Percentiles rank a stretch among this genome's conserved stretches.
These are phyloP conservation scores for Eumacrocentrus americanus DNA, from an alignment of 2,888 invertebrate genomes.

Conservation along the genomic window DNA sequence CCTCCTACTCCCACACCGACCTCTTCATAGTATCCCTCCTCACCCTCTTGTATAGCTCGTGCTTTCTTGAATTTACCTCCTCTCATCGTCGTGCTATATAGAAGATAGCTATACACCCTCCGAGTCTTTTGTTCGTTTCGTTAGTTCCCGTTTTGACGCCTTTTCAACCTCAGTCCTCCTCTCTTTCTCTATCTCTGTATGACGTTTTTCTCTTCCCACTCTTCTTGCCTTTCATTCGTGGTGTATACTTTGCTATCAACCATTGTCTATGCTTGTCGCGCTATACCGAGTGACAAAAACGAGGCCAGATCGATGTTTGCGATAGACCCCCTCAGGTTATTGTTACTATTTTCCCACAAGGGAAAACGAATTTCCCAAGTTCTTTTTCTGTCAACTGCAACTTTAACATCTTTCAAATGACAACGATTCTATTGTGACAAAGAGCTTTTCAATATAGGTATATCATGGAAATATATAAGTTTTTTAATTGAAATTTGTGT, in stretches of 20 bases:
- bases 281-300: constrained; percentile 10
- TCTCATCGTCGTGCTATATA: not conserved
- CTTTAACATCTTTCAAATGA: too few species aligned
- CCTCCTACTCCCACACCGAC: not conserved
- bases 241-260: constrained; percentile 1
- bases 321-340: constrained; percentile 34
- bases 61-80: constrained; percentile 9
- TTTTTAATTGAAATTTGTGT: not conserved
- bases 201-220: not conserved
- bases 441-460: not conserved
- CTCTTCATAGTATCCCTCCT: not conserved
- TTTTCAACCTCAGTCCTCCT: constrained; percentile 7
- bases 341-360: not conserved
- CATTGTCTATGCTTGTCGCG: constrained; percentile 14
- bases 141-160: constrained; percentile 21
- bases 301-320: constrained; percentile 46
- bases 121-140: constrained; percentile 22
- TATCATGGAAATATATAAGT: not conserved
- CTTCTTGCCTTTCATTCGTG: not conserved
- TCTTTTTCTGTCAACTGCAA: not conserved
- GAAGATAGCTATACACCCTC: not conserved
- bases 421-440: too few species aligned
- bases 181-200: constrained; percentile 5
- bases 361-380: not conserved
- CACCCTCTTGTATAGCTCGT: constrained; percentile 11